Evolutionary conservation across 2,797 vertebrate genomes (phyloP), one percentile per base, ranked within the genome.

Genomic region (Avahi laniger): DNA sequence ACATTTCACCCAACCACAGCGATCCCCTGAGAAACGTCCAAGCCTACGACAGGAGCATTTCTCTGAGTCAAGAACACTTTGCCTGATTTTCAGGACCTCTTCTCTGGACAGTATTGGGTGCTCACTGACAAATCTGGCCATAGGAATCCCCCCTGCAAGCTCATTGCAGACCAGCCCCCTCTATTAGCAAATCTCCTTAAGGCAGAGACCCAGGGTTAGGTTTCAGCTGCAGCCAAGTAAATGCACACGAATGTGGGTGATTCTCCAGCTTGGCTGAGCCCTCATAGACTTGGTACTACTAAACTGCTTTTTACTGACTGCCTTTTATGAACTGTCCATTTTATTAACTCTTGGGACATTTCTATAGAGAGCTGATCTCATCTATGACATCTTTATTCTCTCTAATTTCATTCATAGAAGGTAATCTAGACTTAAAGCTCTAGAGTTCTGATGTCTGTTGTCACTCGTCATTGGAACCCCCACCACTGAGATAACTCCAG

Each of bases 291-390:
- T 12, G 59, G 75, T 92, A 57, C 63, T 93, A 78, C 63, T 50
- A 59, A 92, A 35, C 33, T 80, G 20, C 72, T 73, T 93, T 96
- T 95, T 85, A 94, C 67, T 86, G 67, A 78, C 88, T 91, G 76
- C 52, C 43, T 97, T 98, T 97, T 96, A 97, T 85, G 89, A 91
- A 97, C 89, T 95, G 61, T 67, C 70, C 57, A 38, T 91, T 97
- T 98, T 97, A 97, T 96, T 94, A 95, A 92, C 95, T 97, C 75
- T 81, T 70, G 30, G 75, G 50, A 90, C 41, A 63, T 88, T 92
- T 95, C 94, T 80, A 70, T 6, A 81, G 85, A 89, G 9, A 28
- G 20, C 48, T 59, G 30, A 91, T 95, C 93, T 96, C 46, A 35
- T 84, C 50, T 67, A 24, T 43, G 61, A 67, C 81, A 79, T 79